These are phyloP conservation scores for Dasypogon diadema DNA, from an alignment of 2,888 invertebrate genomes.

Conservation along the genomic window DNA sequence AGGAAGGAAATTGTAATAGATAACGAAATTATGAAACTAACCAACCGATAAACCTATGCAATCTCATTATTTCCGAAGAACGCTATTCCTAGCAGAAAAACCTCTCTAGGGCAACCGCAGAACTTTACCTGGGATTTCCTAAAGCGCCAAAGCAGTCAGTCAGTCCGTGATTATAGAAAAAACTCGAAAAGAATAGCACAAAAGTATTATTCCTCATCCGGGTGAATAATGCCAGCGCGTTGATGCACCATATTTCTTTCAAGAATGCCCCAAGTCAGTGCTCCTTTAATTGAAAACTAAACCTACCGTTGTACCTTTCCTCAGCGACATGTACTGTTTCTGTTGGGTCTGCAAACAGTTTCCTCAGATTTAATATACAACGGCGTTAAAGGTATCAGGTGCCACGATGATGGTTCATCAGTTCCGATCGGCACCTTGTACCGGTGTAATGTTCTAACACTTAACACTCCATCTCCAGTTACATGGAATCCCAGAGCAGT, in stretches of 20 bases:
- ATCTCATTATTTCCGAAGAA: constrained; percentile 36
- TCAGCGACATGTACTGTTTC: not conserved
- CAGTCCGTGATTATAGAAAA: constrained; percentile 8
- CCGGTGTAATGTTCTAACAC: not conserved
- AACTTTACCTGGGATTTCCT: constrained; percentile 29
- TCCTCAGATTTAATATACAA: constrained; percentile 10
- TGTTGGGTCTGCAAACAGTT: constrained; percentile 7
- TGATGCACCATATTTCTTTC: constrained; percentile 17
- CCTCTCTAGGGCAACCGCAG: constrained; percentile 46
- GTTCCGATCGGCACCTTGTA: constrained; percentile 35
- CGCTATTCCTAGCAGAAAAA: constrained; percentile 38
- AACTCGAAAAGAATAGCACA: constrained; percentile 6
- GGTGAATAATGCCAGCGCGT: constrained; percentile 8
- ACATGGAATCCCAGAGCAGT: not conserved
- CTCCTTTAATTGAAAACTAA: constrained; percentile 38
- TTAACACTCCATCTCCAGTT: constrained; percentile 13
- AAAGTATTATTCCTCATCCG: constrained; percentile 31
- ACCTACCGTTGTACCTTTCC: constrained; percentile 37
- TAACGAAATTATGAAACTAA: constrained; percentile 35
- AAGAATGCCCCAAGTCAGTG: constrained; percentile 4
- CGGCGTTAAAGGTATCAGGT: constrained; percentile 10
- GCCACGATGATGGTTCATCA: not conserved
- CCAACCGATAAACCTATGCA: constrained; percentile 38
- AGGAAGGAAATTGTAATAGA: constrained; percentile 4
- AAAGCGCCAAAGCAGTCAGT: constrained; percentile 3